Percentiles rank a stretch among this genome's conserved stretches.
phyloP scores from a whole-genome alignment of 2,113 vertebrate genomes.

The Apistogramma diplotaenia region DNA sequence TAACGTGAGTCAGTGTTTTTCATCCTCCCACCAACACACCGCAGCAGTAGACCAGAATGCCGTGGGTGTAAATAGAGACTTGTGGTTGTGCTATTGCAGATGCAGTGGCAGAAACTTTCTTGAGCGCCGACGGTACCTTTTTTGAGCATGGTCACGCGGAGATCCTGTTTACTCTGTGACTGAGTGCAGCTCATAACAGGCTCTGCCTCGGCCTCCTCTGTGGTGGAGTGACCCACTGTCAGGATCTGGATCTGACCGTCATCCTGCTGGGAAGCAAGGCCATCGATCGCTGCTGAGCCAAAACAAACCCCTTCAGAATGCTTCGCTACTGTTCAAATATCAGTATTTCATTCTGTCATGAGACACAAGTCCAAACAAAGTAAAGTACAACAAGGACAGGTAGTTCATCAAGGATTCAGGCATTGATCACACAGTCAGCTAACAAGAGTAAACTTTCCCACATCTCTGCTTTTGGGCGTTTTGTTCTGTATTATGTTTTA shows the following conservation, averaged over 20 bases:
- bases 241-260: conserved; percentile 90
- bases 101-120: conserved; percentile 76
- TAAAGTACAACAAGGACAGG: neutral
- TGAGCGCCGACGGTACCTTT: conserved; percentile 87
- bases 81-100: neutral
- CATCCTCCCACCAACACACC: conserved; percentile 1
- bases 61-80: conserved; percentile 6
- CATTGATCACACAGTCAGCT: neutral
- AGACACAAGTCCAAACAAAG: neutral
- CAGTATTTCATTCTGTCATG: neutral
- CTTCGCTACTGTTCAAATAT: neutral
- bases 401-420: neutral
- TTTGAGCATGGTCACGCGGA: conserved; percentile 92
- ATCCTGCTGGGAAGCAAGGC: conserved; percentile 85
- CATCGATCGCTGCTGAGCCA: conserved; percentile 83
- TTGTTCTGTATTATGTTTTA: neutral
- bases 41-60: neutral
- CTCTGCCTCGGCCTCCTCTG: conserved; percentile 84
- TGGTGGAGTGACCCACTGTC: conserved; percentile 81
- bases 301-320: conserved; percentile 8
- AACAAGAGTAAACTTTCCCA: neutral
- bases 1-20: conserved; percentile 22
- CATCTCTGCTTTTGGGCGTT: neutral
- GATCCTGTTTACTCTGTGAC: conserved; percentile 88
- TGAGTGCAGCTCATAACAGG: conserved; percentile 79